Evolutionary conservation across 2,797 vertebrate species (phyloP).

Genomic region (Spheniscus humboldti): DNA sequence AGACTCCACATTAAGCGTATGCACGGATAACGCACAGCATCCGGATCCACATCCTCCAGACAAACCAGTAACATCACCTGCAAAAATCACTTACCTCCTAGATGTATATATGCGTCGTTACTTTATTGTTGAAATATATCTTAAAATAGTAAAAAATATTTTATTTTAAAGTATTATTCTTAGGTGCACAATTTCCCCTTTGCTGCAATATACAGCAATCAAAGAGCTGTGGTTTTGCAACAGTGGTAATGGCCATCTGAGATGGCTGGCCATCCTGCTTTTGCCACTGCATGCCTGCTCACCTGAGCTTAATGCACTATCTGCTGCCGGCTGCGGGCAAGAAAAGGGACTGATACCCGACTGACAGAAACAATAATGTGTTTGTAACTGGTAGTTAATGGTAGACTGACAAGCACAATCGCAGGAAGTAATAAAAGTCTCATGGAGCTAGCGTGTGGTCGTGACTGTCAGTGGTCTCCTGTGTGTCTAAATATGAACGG

Average conservation of each 20-base stretch:
- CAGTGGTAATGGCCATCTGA: rapidly evolving
- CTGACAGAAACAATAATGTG: neutral
- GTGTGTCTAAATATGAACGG: rapidly evolving
- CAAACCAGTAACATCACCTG: neutral
- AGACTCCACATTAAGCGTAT: neutral
- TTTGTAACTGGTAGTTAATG: neutral
- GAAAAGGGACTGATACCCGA: neutral
- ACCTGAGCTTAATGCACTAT: neutral
- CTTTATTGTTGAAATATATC: neutral
- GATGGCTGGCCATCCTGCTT: neutral
- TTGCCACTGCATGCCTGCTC: neutral
- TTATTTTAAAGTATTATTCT: neutral
- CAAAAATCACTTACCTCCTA: neutral
- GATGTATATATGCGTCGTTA: neutral
- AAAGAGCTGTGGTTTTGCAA: neutral
- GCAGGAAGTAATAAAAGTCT: conserved; percentile 43
- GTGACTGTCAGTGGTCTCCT: neutral
- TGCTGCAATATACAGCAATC: neutral
- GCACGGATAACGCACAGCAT: neutral
- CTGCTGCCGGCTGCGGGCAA: neutral
- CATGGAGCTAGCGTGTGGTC: neutral
- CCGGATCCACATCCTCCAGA: neutral
- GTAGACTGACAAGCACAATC: neutral
- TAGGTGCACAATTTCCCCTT: neutral
- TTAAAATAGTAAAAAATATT: neutral